A percentile compares a stretch with the other conserved stretches of the same genome.
Evolutionary conservation across 2,888 invertebrate species (phyloP).

Genomic region (Unio pictorum): DNA sequence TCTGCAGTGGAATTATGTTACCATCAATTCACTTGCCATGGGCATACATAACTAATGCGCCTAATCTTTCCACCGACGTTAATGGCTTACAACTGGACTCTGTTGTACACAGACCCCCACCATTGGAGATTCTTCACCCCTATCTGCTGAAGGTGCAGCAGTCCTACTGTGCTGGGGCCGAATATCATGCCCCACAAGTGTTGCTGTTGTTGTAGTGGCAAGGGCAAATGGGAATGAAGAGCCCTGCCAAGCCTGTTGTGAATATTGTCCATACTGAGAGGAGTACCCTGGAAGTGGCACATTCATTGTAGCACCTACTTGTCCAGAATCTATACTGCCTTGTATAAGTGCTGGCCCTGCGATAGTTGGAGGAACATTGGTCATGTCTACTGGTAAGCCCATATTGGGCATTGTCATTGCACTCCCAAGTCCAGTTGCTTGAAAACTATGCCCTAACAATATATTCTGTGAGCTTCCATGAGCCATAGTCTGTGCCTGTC

Average conservation of each 20-base stretch:
- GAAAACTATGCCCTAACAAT: conserved; percentile 35
- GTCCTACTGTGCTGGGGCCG: conserved; percentile 29
- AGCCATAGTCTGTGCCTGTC: conserved; percentile 16
- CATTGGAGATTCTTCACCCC: conserved; percentile 84
- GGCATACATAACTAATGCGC: no score
- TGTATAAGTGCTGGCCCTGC: conserved; percentile 38
- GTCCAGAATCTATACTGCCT: conserved; percentile 69
- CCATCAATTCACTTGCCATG: no score
- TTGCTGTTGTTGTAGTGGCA: conserved; percentile 38
- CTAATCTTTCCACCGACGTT: conserved; percentile 38
- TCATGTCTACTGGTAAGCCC: conserved; percentile 38
- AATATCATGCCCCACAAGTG: conserved; percentile 35
- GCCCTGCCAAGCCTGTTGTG: conserved; percentile 55
- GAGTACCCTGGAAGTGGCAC: conserved; percentile 69
- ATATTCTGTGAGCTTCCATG: conserved; percentile 35
- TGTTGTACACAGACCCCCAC: conserved; percentile 92
- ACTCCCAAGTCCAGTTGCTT: conserved; percentile 19
- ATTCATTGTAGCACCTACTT: conserved; percentile 69
- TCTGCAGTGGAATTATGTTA: no score
- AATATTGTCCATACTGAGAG: conserved; percentile 48
- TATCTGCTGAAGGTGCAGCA: conserved; percentile 43
- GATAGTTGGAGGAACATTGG: conserved; percentile 12
- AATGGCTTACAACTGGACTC: conserved; percentile 93
- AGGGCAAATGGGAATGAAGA: conserved; percentile 49
- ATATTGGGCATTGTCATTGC: conserved; percentile 34